phyloP scores from a whole-genome alignment of 23 tunicate species.

The Clavelina lepadiformis region DNA sequence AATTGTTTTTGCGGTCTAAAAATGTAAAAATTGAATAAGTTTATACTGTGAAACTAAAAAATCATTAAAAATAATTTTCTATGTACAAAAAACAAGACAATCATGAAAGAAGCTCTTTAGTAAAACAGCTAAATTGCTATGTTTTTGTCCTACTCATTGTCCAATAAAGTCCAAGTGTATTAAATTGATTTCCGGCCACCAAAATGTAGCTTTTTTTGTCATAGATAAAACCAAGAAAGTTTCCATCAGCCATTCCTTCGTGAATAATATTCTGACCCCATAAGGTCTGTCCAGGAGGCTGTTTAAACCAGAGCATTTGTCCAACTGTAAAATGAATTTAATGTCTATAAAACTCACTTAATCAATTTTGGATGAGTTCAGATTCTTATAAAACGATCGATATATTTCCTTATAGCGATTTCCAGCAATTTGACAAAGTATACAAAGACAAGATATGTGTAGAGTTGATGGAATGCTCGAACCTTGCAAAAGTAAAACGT shows the following conservation, averaged over 20 bases:
- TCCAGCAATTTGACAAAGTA: background rate
- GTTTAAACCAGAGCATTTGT: slow-evolving; percentile 83
- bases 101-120: too few relatives aligned
- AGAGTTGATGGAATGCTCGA: background rate
- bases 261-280: slow-evolving; percentile 84
- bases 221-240: slow-evolving; percentile 59
- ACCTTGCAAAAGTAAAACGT: background rate
- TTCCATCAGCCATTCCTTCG: slow-evolving; percentile 96
- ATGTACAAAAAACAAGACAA: too few relatives aligned
- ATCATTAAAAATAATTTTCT: too few relatives aligned
- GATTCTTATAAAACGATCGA: too few relatives aligned
- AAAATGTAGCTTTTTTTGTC: slow-evolving; percentile 69
- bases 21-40: too few relatives aligned
- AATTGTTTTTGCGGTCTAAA: slow-evolving; percentile 27
- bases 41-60: too few relatives aligned
- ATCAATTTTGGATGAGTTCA: too few relatives aligned
- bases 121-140: too few relatives aligned
- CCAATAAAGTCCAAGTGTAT: slow-evolving; percentile 76
- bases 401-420: too few relatives aligned
- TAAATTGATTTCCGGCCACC: slow-evolving; percentile 83
- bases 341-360: too few relatives aligned
- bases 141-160: slow-evolving; percentile 59
- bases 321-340: slow-evolving; percentile 77
- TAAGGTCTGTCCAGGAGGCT: slow-evolving; percentile 65
- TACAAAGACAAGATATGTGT: too few relatives aligned